Conservation (phyloP, 2,888 invertebrate species). For the Psococerastis gibbosa region DNA sequence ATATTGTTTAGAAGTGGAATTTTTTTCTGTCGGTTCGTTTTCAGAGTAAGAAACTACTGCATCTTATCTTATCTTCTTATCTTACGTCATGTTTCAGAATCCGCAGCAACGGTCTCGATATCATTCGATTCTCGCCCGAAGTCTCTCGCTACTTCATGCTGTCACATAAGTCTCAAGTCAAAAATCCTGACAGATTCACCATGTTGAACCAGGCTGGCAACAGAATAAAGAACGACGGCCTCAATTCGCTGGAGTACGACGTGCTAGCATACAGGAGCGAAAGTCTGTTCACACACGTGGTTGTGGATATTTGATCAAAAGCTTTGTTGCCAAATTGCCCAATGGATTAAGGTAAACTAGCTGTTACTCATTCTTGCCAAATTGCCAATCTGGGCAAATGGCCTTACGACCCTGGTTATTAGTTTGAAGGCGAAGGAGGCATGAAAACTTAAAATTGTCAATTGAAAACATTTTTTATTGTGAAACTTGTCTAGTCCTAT, state of each 20-base stretch:
- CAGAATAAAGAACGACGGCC: conserved; percentile 37
- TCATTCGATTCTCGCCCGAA: conserved; percentile 46
- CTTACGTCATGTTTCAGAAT: conserved; percentile 14
- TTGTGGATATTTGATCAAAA: conserved; percentile 18
- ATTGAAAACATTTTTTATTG: too few species aligned
- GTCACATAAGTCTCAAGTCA: conserved; percentile 36
- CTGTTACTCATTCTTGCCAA: too few species aligned
- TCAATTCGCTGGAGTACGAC: conserved; percentile 32
- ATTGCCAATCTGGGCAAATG: too few species aligned
- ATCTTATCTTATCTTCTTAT: background rate
- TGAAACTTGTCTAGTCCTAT: too few species aligned
- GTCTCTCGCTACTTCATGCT: conserved; percentile 51
- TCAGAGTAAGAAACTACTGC: too few species aligned
- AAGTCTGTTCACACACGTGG: conserved; percentile 18
- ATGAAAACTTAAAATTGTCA: too few species aligned
- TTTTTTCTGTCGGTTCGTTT: too few species aligned
- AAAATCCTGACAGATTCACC: conserved; percentile 32
- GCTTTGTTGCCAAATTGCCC: too few species aligned
- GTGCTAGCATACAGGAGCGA: conserved; percentile 16
- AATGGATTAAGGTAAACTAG: too few species aligned
- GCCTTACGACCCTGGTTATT: too few species aligned
- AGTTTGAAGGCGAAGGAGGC: too few species aligned
- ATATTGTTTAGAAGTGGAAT: too few species aligned
- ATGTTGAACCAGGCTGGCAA: conserved; percentile 29
- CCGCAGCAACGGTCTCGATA: conserved; percentile 28